Conservation (phyloP, 2,888 invertebrate species). For the Buathra laborator region DNA sequence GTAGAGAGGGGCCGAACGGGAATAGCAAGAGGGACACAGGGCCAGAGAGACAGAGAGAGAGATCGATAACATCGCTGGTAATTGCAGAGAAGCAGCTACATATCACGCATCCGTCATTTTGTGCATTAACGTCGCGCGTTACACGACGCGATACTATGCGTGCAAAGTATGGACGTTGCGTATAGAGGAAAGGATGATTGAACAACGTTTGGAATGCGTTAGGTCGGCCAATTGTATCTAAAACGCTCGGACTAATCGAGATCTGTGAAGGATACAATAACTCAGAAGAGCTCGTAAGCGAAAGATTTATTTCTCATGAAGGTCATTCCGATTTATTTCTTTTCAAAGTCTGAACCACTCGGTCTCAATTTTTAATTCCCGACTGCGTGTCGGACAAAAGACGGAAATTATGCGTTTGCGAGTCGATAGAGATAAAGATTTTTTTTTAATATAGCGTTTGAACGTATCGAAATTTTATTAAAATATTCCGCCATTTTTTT, state of each 20-base stretch:
- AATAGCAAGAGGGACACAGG: conserved; percentile 13
- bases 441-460: too few species aligned
- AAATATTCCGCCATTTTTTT: too few species aligned
- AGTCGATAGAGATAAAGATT: neutral
- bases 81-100: conserved; percentile 51
- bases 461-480: too few species aligned
- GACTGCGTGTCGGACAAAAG: too few species aligned
- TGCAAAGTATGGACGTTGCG: neutral
- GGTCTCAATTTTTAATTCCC: too few species aligned
- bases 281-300: neutral
- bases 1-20: conserved; percentile 7
- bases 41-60: conserved; percentile 31
- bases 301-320: neutral
- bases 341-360: too few species aligned
- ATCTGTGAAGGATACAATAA: neutral
- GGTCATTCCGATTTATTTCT: neutral
- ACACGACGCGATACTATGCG: conserved; percentile 18
- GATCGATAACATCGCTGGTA: conserved; percentile 61
- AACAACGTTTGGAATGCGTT: neutral
- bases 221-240: neutral
- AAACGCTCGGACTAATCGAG: too few species aligned
- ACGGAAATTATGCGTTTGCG: neutral
- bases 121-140: conserved; percentile 48
- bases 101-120: conserved; percentile 54
- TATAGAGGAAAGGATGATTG: neutral